Percentiles rank a stretch among this genome's conserved stretches.
Evolutionary conservation across 2,888 invertebrate genomes (phyloP).

Genomic region (Phanerotoma sp.): DNA sequence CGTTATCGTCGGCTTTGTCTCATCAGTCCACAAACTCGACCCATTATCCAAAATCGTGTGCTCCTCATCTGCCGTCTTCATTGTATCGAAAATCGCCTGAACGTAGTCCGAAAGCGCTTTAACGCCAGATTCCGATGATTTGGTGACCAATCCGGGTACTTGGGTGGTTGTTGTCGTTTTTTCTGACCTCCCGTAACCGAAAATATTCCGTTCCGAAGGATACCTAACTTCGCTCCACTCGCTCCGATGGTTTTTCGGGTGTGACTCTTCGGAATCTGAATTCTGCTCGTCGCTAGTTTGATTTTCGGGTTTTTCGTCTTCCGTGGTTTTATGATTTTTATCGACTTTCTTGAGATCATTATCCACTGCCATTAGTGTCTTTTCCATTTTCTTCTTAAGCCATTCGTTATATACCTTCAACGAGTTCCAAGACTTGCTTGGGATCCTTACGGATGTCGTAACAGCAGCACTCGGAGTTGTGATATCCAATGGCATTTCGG

Average conservation of each 20-base stretch:
- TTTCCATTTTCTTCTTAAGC: constrained; percentile 40
- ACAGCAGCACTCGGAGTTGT: constrained; percentile 46
- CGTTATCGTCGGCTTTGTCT: too few relatives aligned
- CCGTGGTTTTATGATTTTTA: constrained; percentile 45
- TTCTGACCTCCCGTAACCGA: constrained; percentile 22
- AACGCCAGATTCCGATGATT: constrained; percentile 30
- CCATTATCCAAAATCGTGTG: constrained; percentile 20
- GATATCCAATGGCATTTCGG: constrained; percentile 42
- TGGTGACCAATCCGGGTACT: constrained; percentile 30
- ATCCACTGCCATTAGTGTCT: neutral
- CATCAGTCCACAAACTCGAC: constrained; percentile 15
- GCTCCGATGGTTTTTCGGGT: constrained; percentile 51
- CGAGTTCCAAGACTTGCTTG: constrained; percentile 50
- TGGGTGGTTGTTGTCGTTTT: constrained; percentile 21
- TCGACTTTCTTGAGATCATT: neutral
- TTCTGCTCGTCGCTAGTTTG: too few relatives aligned
- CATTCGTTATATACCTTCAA: constrained; percentile 53
- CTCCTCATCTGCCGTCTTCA: constrained; percentile 46
- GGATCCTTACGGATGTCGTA: constrained; percentile 32
- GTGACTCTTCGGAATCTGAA: constrained; percentile 45
- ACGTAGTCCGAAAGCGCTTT: constrained; percentile 49
- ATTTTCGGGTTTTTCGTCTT: too few relatives aligned
- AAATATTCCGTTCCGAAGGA: constrained; percentile 33
- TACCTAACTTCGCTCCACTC: constrained; percentile 53
- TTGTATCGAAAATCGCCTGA: constrained; percentile 53